Conservation (phyloP, 2,888 invertebrate species). For the Drosophila mayaguana region DNA sequence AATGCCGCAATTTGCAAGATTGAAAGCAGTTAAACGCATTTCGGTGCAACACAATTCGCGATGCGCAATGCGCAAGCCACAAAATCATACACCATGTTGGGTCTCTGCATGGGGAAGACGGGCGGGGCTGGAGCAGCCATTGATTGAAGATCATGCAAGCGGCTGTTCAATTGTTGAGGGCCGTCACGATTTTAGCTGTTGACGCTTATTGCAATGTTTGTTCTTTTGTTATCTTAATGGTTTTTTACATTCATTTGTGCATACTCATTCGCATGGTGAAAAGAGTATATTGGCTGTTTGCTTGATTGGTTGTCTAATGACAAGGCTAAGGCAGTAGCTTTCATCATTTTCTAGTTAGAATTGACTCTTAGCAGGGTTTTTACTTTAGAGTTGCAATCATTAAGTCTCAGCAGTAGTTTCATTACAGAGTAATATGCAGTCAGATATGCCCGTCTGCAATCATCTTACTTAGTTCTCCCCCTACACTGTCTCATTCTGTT, state of each 20-base stretch:
- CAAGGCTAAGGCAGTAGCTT: neutral
- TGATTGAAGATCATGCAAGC: slow-evolving; percentile 64
- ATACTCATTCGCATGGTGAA: neutral
- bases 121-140: slow-evolving; percentile 10
- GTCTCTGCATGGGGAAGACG: neutral
- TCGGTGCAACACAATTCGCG: slow-evolving; percentile 22
- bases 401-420: neutral
- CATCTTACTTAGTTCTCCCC: neutral
- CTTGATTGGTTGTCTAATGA: neutral
- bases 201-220: slow-evolving; percentile 42
- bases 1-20: slow-evolving; percentile 56
- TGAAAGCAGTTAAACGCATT: slow-evolving; percentile 28
- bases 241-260: slow-evolving; percentile 21
- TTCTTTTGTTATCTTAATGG: slow-evolving; percentile 57
- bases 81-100: slow-evolving; percentile 25
- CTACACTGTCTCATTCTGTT: slow-evolving; percentile 8
- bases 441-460: neutral
- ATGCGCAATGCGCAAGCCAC: slow-evolving; percentile 31
- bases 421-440: neutral
- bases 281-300: neutral
- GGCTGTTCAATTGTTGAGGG: slow-evolving; percentile 53
- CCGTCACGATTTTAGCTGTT: slow-evolving; percentile 59
- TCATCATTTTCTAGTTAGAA: neutral
- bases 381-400: neutral
- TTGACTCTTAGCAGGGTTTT: neutral